These are phyloP conservation scores for Rotaria macrura DNA, from an alignment of 2,888 invertebrate genomes.

Conservation along the genomic window DNA sequence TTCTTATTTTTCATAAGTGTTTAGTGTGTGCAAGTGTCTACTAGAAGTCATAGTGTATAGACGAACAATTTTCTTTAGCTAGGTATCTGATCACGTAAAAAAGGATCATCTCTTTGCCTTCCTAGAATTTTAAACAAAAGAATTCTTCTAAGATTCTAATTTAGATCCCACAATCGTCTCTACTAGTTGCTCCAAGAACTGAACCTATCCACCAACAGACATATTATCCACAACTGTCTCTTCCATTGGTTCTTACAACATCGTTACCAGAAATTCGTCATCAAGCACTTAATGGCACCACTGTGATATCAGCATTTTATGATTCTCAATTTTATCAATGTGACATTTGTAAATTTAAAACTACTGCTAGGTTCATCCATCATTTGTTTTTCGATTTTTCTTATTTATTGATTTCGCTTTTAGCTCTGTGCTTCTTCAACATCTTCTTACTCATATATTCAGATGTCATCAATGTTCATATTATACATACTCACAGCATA, in stretches of 20 bases:
- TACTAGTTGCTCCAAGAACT: background rate
- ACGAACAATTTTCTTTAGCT: too few relatives aligned
- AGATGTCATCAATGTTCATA: background rate
- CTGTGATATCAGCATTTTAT: background rate
- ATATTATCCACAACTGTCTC: background rate
- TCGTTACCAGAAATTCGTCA: background rate
- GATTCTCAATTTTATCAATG: background rate
- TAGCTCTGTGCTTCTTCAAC: background rate
- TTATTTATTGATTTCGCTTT: background rate
- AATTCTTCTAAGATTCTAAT: background rate
- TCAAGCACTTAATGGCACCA: background rate
- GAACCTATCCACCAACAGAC: background rate
- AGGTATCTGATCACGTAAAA: too few relatives aligned
- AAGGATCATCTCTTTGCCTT: too few relatives aligned
- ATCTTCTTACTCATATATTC: background rate
- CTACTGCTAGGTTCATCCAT: background rate
- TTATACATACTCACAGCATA: background rate
- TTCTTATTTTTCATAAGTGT: too few relatives aligned
- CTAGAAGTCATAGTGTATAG: too few relatives aligned
- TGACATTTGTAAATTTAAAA: background rate
- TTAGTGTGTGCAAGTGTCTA: too few relatives aligned
- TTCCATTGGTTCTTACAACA: background rate
- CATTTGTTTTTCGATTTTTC: background rate
- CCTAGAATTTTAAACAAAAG: too few relatives aligned
- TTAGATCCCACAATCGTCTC: background rate